phyloP scores from a whole-genome alignment of 2,888 invertebrate genomes.

The Nomada fabriciana region DNA sequence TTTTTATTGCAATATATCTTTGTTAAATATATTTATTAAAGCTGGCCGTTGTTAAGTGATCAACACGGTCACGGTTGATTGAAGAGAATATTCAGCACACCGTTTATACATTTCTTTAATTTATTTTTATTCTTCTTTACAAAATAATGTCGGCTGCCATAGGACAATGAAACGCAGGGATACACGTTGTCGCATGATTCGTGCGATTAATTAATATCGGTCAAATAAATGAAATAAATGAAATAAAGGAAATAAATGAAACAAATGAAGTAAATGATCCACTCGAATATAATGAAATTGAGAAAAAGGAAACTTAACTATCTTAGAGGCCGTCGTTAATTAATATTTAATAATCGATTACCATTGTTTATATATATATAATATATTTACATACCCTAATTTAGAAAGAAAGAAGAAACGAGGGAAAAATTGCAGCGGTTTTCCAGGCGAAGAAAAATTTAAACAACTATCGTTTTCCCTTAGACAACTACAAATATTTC shows the following conservation, averaged over 20 bases:
- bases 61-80: too few species aligned
- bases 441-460: too few species aligned
- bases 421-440: too few species aligned
- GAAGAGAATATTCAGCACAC: not conserved
- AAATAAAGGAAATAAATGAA: too few species aligned
- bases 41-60: too few species aligned
- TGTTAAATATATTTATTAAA: too few species aligned
- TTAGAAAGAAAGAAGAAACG: too few species aligned
- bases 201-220: constrained; percentile 49
- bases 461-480: too few species aligned
- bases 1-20: too few species aligned
- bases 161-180: constrained; percentile 77
- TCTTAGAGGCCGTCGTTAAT: constrained; percentile 6
- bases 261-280: too few species aligned
- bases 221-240: not conserved
- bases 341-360: not conserved
- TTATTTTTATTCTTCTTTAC: constrained; percentile 80
- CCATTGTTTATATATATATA: not conserved
- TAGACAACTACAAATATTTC: too few species aligned
- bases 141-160: constrained; percentile 78
- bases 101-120: constrained; percentile 69
- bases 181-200: constrained; percentile 41
- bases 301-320: not conserved
- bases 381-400: not conserved
- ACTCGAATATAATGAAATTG: too few species aligned